Evolutionary conservation across 2,888 invertebrate genomes (phyloP), one percentile per base, ranked within the genome.

Genomic region (Eilema sororculum): DNA sequence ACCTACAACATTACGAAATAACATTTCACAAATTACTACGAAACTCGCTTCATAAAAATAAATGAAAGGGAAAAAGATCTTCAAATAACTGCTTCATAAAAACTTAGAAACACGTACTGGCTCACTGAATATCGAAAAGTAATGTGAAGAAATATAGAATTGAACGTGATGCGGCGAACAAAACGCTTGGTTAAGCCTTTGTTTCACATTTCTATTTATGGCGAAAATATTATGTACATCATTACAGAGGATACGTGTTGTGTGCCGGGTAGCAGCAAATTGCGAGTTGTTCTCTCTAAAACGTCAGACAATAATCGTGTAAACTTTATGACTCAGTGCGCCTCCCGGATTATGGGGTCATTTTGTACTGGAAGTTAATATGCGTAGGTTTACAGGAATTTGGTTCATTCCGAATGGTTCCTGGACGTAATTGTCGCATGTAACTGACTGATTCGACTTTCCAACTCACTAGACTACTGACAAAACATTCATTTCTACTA

Each of bases 101-200:
- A 52, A 20, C 52, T 52, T n/a, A 52, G n/a, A 52, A n/a, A n/a
- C 52, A 52, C 52, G 52, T 52, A 52, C 52, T 20, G n/a, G 46
- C 20, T 46, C 46, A 46, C 46, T 52, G 52, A 52, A 52, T 52
- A 52, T 52, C 52, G 52, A 52, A 52, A 52, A 52, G 52, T 52
- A 52, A 52, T 52, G 52, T 52, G 52, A 52, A 52, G n/a, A 46
- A 52, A 52, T 52, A 52, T 52, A 52, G 52, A 52, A 52, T 52
- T 52, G 52, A n/a, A 52, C 52, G 52, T 52, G 52, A 46, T 52
- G 52, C n/a, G 52, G 52, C 8, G 52, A 52, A 52, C 52, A 52
- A 52, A 52, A 52, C n/a, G 9, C 8, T 52, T 9, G 9, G 4
- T 52, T 52, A 52, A 52, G 52, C n/a, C 52, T 52, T 52, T 52